Evolutionary conservation across 2,888 invertebrate species (phyloP).

Genomic region (Galeopsomyia nigrocyanea): DNA sequence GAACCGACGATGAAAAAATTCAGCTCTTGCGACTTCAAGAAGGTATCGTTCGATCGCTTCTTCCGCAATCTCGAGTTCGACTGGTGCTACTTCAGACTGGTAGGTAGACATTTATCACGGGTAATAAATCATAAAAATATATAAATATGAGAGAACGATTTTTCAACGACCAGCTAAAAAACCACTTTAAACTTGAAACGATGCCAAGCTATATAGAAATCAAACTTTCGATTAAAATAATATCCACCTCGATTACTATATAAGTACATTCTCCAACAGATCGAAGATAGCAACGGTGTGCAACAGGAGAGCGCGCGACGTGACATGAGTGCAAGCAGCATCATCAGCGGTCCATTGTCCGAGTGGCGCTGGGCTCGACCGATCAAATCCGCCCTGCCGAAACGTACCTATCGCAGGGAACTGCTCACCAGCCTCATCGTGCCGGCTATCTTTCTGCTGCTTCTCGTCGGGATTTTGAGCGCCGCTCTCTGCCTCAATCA

Average conservation of each 20-base stretch:
- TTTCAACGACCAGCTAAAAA: too few species aligned
- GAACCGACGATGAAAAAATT: conserved; percentile 81
- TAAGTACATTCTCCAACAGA: conserved; percentile 48
- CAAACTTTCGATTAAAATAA: too few species aligned
- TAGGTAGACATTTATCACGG: conserved; percentile 64
- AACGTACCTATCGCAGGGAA: conserved; percentile 79
- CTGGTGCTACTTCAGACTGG: conserved; percentile 91
- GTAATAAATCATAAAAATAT: too few species aligned
- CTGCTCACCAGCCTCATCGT: conserved; percentile 79
- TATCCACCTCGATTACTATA: too few species aligned
- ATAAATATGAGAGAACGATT: too few species aligned
- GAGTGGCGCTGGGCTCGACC: conserved; percentile 77
- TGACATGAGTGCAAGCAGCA: conserved; percentile 61
- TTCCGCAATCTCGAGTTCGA: conserved; percentile 87
- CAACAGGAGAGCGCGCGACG: conserved; percentile 63
- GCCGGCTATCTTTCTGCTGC: conserved; percentile 77
- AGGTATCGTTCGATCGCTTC: conserved; percentile 86
- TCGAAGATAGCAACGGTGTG: conserved; percentile 58
- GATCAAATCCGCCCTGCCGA: conserved; percentile 74
- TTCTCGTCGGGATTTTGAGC: conserved; percentile 78
- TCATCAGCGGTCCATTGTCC: conserved; percentile 51
- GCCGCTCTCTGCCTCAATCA: conserved; percentile 83
- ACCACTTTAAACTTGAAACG: too few species aligned
- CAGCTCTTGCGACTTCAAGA: conserved; percentile 85
- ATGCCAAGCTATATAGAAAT: too few species aligned